These are phyloP conservation scores for Chymomyza procnemis DNA, from an alignment of 2,888 invertebrate genomes.

Conservation along the genomic window DNA sequence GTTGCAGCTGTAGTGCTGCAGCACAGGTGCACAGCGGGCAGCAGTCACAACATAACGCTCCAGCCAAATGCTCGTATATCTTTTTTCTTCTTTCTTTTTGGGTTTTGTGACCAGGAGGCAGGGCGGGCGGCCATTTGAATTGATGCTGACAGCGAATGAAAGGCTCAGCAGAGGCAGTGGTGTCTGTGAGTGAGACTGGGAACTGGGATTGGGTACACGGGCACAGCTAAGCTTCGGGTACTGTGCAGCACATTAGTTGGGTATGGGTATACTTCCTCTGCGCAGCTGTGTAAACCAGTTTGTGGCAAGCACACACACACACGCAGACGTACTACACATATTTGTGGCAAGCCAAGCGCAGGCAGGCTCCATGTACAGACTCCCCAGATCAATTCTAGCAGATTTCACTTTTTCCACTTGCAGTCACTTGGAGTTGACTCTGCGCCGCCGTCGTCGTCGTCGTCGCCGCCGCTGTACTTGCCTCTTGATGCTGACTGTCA, in stretches of 20 bases:
- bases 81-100: slow-evolving; percentile 31
- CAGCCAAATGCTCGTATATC: slow-evolving; percentile 54
- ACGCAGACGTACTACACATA: neutral
- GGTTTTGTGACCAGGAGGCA: slow-evolving; percentile 12
- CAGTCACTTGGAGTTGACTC: slow-evolving; percentile 37
- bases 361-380: slow-evolving; percentile 32
- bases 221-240: neutral
- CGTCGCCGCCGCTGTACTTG: slow-evolving; percentile 3
- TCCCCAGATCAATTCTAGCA: slow-evolving; percentile 72
- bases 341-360: slow-evolving; percentile 13
- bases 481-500: slow-evolving; percentile 10
- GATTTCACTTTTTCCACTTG: slow-evolving; percentile 65
- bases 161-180: slow-evolving; percentile 37
- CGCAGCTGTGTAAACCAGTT: slow-evolving; percentile 57
- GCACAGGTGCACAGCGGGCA: slow-evolving; percentile 73
- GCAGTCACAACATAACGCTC: slow-evolving; percentile 61
- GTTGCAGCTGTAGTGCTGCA: slow-evolving; percentile 23
- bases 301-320: slow-evolving; percentile 20
- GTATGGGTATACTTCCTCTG: slow-evolving; percentile 51
- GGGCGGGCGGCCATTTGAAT: slow-evolving; percentile 54
- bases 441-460: slow-evolving; percentile 50
- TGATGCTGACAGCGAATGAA: slow-evolving; percentile 73
- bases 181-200: slow-evolving; percentile 28
- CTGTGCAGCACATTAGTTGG: slow-evolving; percentile 21
- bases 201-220: neutral